A percentile compares a stretch with the other conserved stretches of the same genome.
phyloP scores from a whole-genome alignment of 2,888 invertebrate species.

The Phyto melanocephala region DNA sequence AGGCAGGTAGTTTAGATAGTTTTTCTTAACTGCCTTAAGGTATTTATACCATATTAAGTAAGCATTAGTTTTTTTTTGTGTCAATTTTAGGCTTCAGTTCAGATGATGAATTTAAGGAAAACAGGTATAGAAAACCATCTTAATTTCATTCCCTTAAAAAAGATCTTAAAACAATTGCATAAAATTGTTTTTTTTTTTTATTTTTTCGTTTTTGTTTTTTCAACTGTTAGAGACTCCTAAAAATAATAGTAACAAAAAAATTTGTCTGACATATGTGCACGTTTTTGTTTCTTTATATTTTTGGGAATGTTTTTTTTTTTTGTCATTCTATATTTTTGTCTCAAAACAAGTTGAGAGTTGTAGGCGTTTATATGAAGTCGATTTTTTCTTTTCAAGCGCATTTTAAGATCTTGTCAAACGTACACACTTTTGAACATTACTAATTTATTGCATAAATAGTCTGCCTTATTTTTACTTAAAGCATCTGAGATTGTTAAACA shows the following conservation, averaged over 20 bases:
- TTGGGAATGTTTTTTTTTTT: constrained; percentile 13
- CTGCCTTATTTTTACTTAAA: neutral
- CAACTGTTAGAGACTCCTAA: constrained; percentile 49
- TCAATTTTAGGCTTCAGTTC: constrained; percentile 18
- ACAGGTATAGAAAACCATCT: constrained; percentile 42
- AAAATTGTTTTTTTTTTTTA: constrained; percentile 15
- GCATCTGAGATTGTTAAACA: neutral
- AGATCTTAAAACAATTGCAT: constrained; percentile 46
- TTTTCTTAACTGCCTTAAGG: constrained; percentile 18
- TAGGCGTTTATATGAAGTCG: constrained; percentile 30
- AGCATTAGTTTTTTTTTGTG: constrained; percentile 17
- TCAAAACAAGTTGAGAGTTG: neutral
- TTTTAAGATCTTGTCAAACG: neutral
- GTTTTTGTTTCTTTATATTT: neutral
- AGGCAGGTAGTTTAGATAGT: constrained; percentile 34
- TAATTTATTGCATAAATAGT: neutral
- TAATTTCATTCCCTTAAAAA: constrained; percentile 5
- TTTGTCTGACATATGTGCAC: constrained; percentile 37
- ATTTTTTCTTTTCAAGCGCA: neutral
- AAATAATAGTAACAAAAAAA: constrained; percentile 4
- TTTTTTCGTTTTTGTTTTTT: constrained; percentile 32
- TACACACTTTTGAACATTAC: neutral
- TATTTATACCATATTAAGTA: constrained; percentile 23
- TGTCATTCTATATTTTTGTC: neutral
- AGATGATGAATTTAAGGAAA: constrained; percentile 45